These are phyloP conservation scores for Hapalemur alaotrensis DNA, from an alignment of 2,797 vertebrate genomes.

Conservation along the genomic window DNA sequence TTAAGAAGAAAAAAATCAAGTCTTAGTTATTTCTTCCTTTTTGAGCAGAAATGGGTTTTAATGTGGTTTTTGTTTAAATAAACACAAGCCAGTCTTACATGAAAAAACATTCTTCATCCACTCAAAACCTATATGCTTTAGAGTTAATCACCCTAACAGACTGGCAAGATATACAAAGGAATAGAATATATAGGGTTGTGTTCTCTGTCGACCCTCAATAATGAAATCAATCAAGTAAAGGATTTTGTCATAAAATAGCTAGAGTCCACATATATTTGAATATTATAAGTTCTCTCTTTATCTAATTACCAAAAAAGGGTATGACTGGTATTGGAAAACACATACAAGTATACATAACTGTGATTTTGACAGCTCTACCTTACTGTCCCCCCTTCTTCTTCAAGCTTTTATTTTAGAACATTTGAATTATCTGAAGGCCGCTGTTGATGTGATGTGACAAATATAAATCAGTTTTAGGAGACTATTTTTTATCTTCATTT, in stretches of 20 bases:
- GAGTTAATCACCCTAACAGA: background rate
- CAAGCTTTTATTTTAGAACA: slow-evolving; percentile 21
- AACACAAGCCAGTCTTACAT: background rate
- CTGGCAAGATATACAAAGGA: background rate
- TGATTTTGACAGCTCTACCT: background rate
- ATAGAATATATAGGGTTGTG: background rate
- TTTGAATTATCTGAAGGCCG: background rate
- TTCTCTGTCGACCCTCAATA: background rate
- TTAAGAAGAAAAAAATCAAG: slow-evolving; percentile 38
- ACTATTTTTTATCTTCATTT: background rate
- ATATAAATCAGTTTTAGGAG: background rate
- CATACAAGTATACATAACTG: background rate
- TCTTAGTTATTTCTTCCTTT: background rate
- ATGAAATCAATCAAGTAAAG: background rate
- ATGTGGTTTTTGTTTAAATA: background rate
- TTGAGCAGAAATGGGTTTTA: background rate
- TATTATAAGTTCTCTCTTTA: background rate
- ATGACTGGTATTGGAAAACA: background rate
- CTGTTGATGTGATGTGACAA: background rate
- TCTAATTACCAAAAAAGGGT: background rate
- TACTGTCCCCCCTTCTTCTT: background rate
- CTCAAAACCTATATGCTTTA: background rate
- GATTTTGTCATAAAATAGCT: background rate
- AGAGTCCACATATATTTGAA: background rate
- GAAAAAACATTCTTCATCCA: background rate